phyloP scores from a whole-genome alignment of 2,113 vertebrate species.

The Alligator sinensis region DNA sequence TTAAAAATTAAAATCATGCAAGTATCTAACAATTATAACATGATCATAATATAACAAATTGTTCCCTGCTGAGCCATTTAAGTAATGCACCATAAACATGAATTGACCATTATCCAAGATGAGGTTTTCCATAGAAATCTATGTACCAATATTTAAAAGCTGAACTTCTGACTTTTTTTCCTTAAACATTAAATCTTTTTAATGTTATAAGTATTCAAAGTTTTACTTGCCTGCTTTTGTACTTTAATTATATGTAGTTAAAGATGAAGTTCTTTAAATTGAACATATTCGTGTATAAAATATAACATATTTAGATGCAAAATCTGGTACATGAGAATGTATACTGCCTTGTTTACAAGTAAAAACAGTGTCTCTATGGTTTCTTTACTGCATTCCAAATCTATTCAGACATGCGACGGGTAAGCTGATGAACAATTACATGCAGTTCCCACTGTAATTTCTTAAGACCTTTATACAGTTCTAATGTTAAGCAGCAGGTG shows the following conservation, averaged over 20 bases:
- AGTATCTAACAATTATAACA: not conserved
- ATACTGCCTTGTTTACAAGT: constrained; percentile 38
- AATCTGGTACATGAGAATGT: not conserved
- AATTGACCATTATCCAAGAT: not conserved
- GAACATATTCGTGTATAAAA: not conserved
- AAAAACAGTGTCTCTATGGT: constrained; percentile 22
- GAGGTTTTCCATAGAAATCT: not conserved
- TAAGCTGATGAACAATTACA: constrained; percentile 50
- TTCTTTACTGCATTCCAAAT: constrained; percentile 44
- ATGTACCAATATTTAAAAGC: constrained; percentile 4
- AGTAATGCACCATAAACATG: not conserved
- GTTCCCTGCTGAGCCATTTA: not conserved
- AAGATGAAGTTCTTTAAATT: not conserved
- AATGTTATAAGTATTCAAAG: not conserved
- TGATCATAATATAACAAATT: not conserved
- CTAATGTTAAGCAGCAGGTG: constrained; percentile 73
- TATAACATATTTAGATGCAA: constrained; percentile 4
- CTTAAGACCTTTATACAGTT: constrained; percentile 55
- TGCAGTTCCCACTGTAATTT: constrained; percentile 50
- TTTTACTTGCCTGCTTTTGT: rapidly evolving
- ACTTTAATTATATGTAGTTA: not conserved
- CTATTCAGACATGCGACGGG: constrained; percentile 31
- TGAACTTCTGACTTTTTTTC: not conserved
- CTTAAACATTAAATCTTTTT: not conserved
- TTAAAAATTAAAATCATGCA: not conserved